Conservation (phyloP, 2,113 vertebrate genomes). For the Ranitomeya variabilis region DNA sequence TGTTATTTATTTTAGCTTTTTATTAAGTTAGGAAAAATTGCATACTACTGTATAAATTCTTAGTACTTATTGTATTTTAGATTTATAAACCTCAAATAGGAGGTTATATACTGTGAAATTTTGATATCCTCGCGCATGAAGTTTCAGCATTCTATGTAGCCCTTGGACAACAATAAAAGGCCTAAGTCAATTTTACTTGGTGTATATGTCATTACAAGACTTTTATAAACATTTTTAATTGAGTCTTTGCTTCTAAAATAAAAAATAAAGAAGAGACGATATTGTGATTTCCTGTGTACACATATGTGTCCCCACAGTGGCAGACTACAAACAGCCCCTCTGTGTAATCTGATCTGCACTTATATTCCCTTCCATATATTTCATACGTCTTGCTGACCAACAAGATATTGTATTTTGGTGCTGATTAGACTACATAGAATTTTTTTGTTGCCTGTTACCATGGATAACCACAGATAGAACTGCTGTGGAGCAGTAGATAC, state of each 20-base stretch:
- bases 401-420: neutral
- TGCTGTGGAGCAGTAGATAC: too few relatives aligned
- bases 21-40: constrained; percentile 11
- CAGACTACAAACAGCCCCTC: neutral
- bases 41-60: neutral
- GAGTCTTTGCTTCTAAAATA: too few relatives aligned
- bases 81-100: neutral
- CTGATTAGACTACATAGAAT: neutral
- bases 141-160: neutral
- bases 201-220: neutral
- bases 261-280: too few relatives aligned
- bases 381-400: too few relatives aligned
- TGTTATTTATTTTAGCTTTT: constrained; percentile 16
- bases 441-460: neutral
- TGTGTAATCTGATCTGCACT: neutral
- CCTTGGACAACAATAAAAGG: neutral
- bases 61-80: neutral
- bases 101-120: neutral
- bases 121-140: neutral
- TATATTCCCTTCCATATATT: neutral
- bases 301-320: neutral
- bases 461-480: neutral
- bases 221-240: neutral
- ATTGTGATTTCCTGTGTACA: neutral
- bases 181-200: neutral